Conservation (phyloP, 1,140 invertebrate species). For the Manduca sexta region DNA sequence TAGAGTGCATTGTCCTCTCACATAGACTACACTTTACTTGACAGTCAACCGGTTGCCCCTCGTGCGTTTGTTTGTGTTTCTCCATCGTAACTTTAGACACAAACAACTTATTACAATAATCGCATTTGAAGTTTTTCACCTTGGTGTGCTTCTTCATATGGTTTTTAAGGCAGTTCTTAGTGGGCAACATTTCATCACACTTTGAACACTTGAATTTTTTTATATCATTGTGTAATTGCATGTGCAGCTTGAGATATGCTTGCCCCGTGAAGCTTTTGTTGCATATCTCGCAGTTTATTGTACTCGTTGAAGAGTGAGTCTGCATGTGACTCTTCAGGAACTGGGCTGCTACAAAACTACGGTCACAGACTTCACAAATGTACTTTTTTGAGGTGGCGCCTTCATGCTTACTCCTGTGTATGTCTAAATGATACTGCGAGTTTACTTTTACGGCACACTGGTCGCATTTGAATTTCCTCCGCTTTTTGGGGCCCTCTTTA, state of each 20-base stretch:
- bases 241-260: slow-evolving; percentile 75
- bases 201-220: slow-evolving; percentile 80
- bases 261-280: slow-evolving; percentile 78
- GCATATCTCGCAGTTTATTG: slow-evolving; percentile 74
- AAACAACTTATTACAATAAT: slow-evolving; percentile 69
- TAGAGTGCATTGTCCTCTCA: slow-evolving; percentile 60
- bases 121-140: slow-evolving; percentile 70
- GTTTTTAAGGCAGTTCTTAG: slow-evolving; percentile 76
- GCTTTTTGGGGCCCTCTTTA: slow-evolving; percentile 54
- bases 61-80: slow-evolving; percentile 59
- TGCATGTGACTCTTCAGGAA: slow-evolving; percentile 67
- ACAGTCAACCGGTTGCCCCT: slow-evolving; percentile 58
- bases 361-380: slow-evolving; percentile 58
- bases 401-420: slow-evolving; percentile 63
- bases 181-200: slow-evolving; percentile 79
- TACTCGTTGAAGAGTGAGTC: slow-evolving; percentile 53
- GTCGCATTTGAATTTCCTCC: slow-evolving; percentile 62
- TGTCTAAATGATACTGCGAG: slow-evolving; percentile 63
- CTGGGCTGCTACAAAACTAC: slow-evolving; percentile 59
- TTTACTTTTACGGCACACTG: slow-evolving; percentile 67
- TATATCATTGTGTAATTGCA: slow-evolving; percentile 77
- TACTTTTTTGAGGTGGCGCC: slow-evolving; percentile 58
- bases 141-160: slow-evolving; percentile 73
- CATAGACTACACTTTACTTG: slow-evolving; percentile 62
- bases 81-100: slow-evolving; percentile 70